phyloP scores from a whole-genome alignment of 2,888 invertebrate species.

The Elgonia sp. region DNA sequence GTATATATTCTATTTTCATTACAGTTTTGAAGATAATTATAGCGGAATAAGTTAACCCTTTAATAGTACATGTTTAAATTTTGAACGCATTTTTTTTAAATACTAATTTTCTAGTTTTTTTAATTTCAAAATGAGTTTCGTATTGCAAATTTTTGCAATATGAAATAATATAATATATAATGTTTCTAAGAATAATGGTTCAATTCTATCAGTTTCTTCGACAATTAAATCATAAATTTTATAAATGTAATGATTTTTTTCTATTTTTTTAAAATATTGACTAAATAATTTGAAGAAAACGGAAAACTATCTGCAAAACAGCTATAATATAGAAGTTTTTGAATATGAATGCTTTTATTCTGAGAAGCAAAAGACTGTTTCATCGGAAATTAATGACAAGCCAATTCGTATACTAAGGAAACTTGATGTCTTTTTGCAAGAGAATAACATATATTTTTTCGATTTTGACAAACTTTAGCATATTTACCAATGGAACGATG shows the following conservation, averaged over 20 bases:
- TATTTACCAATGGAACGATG: constrained; percentile 44
- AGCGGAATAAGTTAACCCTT: no score
- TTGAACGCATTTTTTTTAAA: no score
- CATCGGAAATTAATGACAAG: not conserved
- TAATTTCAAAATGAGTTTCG: no score
- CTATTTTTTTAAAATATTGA: not conserved
- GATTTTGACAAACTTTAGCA: constrained; percentile 49
- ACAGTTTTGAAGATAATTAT: no score
- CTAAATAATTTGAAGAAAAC: not conserved
- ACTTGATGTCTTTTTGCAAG: constrained; percentile 51
- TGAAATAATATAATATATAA: constrained; percentile 8
- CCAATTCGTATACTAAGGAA: not conserved
- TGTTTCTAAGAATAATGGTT: constrained; percentile 20
- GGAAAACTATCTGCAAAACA: not conserved
- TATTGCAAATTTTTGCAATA: no score
- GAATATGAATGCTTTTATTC: not conserved
- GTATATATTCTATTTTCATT: no score
- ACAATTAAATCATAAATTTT: constrained; percentile 21
- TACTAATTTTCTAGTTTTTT: no score
- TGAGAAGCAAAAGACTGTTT: constrained; percentile 7
- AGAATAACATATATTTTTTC: constrained; percentile 56
- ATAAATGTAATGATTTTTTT: not conserved
- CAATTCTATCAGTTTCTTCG: constrained; percentile 10
- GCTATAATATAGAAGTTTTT: not conserved
- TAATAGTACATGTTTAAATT: no score